Percentiles rank a stretch among this genome's conserved stretches.
Evolutionary conservation across 2,113 vertebrate species (phyloP).

Genomic region (Pipa parva): DNA sequence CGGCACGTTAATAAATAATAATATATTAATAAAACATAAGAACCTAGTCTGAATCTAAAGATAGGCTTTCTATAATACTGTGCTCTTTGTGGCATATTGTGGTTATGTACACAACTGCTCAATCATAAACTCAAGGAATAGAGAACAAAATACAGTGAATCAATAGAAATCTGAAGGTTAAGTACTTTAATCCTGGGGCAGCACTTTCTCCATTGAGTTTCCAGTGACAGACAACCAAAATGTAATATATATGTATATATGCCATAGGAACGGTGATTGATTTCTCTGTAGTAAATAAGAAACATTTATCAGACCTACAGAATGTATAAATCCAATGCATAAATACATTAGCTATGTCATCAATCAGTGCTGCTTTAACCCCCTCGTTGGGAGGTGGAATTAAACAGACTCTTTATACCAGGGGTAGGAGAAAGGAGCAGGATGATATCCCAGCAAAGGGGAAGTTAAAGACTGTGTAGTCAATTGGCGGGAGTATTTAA

Average conservation of each 20-base stretch:
- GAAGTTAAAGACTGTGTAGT: too few species aligned
- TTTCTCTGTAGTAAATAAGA: background rate
- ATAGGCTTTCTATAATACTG: too few species aligned
- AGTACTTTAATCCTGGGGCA: background rate
- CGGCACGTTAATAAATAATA: too few species aligned
- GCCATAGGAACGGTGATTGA: background rate
- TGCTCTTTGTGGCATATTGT: too few species aligned
- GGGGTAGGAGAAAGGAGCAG: too few species aligned
- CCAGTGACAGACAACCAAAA: conserved; percentile 1
- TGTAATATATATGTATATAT: conserved; percentile 6
- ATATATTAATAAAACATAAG: too few species aligned
- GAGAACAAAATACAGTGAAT: too few species aligned
- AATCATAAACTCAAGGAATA: too few species aligned
- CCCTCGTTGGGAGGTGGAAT: background rate
- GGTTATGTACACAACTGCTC: too few species aligned
- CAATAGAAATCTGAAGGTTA: background rate
- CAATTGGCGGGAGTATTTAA: too few species aligned
- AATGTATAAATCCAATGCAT: conserved; percentile 8
- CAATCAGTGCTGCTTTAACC: background rate
- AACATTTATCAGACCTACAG: conserved; percentile 2
- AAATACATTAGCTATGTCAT: conserved; percentile 1
- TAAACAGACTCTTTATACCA: background rate
- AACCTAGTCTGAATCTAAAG: too few species aligned
- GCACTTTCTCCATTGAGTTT: background rate
- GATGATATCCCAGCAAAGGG: too few species aligned